These are phyloP conservation scores for Otolemur garnettii DNA, from an alignment of 2,113 vertebrate genomes.

Conservation along the genomic window DNA sequence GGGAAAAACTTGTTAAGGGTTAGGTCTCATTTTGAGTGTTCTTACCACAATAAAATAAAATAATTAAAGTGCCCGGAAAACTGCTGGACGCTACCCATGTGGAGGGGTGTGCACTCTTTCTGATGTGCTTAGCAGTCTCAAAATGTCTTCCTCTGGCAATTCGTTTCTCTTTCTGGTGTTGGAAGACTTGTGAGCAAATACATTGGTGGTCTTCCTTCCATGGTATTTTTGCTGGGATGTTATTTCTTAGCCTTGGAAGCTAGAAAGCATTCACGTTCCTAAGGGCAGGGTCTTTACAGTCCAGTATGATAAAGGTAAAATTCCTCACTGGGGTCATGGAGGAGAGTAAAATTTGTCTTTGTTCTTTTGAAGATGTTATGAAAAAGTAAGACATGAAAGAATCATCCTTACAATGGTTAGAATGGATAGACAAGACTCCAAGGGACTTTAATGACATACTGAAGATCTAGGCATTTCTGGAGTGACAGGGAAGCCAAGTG, in stretches of 20 bases:
- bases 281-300: background rate
- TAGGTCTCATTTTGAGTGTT: background rate
- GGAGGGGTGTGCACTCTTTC: no score
- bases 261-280: background rate
- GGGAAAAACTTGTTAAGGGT: background rate
- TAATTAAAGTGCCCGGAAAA: background rate
- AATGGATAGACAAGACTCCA: background rate
- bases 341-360: background rate
- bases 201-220: background rate
- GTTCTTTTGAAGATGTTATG: background rate
- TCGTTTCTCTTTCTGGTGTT: background rate
- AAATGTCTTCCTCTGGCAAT: background rate
- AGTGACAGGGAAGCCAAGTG: background rate
- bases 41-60: background rate
- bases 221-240: background rate
- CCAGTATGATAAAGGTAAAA: background rate
- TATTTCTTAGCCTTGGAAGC: no score
- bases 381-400: background rate
- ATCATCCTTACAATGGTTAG: background rate
- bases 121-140: background rate
- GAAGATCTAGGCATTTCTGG: background rate
- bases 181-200: background rate
- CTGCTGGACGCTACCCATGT: background rate
- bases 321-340: background rate
- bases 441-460: fast-evolving